A percentile compares a stretch with the other conserved stretches of the same genome.
These are phyloP conservation scores for Chondrosia reniformis DNA, from an alignment of 37 sponge, comb jelly and placozoan genomes.

Conservation along the genomic window DNA sequence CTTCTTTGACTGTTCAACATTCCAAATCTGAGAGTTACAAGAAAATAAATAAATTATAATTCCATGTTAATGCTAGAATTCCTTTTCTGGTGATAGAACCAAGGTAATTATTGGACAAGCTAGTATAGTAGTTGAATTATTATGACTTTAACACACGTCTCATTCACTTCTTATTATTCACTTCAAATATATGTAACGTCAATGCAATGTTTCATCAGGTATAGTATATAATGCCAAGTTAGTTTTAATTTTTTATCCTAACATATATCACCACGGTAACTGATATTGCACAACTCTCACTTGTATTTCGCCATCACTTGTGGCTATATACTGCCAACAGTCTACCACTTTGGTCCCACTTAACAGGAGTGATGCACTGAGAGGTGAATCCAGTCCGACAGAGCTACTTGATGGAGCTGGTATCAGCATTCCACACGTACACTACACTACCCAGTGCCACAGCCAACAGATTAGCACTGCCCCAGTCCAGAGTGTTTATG, in stretches of 20 bases:
- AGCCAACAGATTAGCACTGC: constrained; percentile 58
- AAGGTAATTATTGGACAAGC: no score
- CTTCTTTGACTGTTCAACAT: constrained; percentile 51
- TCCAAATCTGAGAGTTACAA: constrained; percentile 85
- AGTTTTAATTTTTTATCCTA: no score
- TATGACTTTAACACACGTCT: no score
- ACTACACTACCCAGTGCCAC: constrained; percentile 73
- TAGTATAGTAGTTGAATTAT: no score
- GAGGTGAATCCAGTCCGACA: constrained; percentile 11
- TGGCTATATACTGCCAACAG: constrained; percentile 76
- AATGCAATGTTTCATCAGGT: no score
- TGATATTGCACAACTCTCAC: no score
- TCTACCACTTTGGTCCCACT: constrained; percentile 59
- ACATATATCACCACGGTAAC: no score
- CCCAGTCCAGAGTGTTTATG: constrained; percentile 90
- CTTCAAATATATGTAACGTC: no score
- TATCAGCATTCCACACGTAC: constrained; percentile 72
- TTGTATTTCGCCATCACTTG: constrained; percentile 73
- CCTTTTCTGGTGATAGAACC: no score
- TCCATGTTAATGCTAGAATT: no score
- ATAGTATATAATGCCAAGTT: no score
- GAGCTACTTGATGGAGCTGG: constrained; percentile 42
- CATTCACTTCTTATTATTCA: no score
- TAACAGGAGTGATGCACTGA: constrained; percentile 43
- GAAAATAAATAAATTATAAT: background rate